Evolutionary conservation across 1,140 invertebrate genomes (phyloP).

Genomic region (Drosophila pallidifrons): DNA sequence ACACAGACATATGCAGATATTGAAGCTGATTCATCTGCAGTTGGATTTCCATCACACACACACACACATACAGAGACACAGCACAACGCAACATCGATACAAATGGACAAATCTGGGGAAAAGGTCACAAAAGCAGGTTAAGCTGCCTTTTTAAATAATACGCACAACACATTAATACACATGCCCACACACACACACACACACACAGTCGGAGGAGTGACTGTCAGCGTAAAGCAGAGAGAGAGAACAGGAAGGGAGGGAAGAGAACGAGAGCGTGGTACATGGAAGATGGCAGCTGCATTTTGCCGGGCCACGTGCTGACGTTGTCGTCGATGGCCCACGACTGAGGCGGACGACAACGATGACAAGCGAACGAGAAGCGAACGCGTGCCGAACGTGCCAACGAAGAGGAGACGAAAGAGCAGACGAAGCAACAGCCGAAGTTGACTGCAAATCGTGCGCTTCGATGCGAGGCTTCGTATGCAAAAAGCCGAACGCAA

Average conservation of each 20-base stretch:
- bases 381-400: not conserved
- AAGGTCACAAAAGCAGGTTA: constrained; percentile 82
- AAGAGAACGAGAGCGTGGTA: not conserved
- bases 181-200: constrained; percentile 15
- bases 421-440: not conserved
- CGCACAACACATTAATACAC: constrained; percentile 70
- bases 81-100: constrained; percentile 26
- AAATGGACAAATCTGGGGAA: constrained; percentile 65
- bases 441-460: constrained; percentile 5
- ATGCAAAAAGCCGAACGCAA: not conserved
- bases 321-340: constrained; percentile 18
- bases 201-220: not conserved
- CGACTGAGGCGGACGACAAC: constrained; percentile 20
- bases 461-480: constrained; percentile 1
- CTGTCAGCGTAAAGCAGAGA: not conserved
- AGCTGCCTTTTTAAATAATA: constrained; percentile 80
- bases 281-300: not conserved
- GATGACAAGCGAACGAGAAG: not conserved
- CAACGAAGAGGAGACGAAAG: not conserved
- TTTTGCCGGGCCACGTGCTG: constrained; percentile 59
- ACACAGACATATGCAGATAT: constrained; percentile 21
- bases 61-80: not conserved
- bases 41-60: constrained; percentile 41
- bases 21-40: constrained; percentile 31
- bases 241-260: not conserved